Evolutionary conservation across 1,140 invertebrate species (phyloP), one percentile per base, ranked within the genome.

Genomic region (Scaptodrosophila lebanonensis): DNA sequence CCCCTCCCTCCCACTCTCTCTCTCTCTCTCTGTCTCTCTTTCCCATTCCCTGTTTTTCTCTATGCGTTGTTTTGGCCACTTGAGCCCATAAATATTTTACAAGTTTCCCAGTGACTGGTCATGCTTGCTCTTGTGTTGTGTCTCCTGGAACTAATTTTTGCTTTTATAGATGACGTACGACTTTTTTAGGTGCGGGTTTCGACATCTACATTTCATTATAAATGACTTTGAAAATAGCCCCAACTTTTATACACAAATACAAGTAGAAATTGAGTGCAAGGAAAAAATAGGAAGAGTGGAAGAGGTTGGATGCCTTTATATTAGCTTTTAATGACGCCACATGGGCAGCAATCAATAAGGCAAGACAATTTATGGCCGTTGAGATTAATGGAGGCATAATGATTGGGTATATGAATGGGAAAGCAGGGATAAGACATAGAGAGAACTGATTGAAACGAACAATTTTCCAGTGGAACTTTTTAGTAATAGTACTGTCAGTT

Each of bases 1-100:
- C 4, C 35, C 22, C 25, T 64, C 52, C 20, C 8, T 32, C 17
- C 32, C 16, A 2, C 9, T 30, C 13, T 38, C 15, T 15, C 18
- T 7, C 16, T 4, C 35, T 39, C 25, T 64, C 52, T 36, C 8
- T 32, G 15, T 48, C 16, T 4, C 9, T 30, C 13, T 38, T 16
- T 15, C 18, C 8, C 16, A n/a, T 33, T 42, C 38, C 39, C 45
- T 66, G 44, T 66, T 58, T 67, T 60, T 33, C 64, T 25, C 56
- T 48, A 18, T 60, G n/a, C 12, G 12, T 33, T 3, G 12, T 11
- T 33, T 33, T 13, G 60, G 64, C 69, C 69, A 62, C 56, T 69
- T 48, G 45, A 62, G 75, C 75, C 82, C 75, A 76, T 82, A 79
- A 79, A 79, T 79, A 79, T 79, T 79, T 82, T 79, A 79, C 61